Evolutionary conservation across 1,140 invertebrate species (phyloP).

Genomic region (Zeugodacus cucurbitae): DNA sequence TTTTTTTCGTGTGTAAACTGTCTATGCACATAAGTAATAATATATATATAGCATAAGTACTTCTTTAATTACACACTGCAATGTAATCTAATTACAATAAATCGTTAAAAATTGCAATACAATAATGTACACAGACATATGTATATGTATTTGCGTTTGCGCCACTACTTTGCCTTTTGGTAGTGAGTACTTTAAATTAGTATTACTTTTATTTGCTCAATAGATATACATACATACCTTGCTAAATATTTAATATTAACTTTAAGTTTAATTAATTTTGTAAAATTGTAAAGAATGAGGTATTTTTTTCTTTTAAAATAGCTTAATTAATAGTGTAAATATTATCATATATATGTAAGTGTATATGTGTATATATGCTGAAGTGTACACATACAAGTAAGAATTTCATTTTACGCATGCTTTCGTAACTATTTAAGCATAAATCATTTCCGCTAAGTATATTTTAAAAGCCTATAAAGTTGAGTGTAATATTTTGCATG

Average conservation of each 20-base stretch:
- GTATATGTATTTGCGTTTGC: background rate
- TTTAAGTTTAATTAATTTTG: slow-evolving; percentile 25
- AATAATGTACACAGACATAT: background rate
- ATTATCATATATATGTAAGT: slow-evolving; percentile 22
- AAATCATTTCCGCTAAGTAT: background rate
- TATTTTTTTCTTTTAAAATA: slow-evolving; percentile 39
- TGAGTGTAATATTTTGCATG: background rate
- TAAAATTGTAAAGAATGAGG: slow-evolving; percentile 41
- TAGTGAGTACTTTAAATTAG: slow-evolving; percentile 8
- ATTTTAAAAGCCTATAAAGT: background rate
- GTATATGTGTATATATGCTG: slow-evolving; percentile 31
- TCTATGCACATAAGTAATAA: background rate
- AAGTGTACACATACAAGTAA: background rate
- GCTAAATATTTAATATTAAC: background rate
- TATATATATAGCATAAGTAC: background rate
- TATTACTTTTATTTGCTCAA: background rate
- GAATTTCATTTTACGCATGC: background rate
- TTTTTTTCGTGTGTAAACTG: background rate
- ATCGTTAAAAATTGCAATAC: background rate
- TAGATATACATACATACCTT: background rate
- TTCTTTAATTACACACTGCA: background rate
- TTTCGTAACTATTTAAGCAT: background rate
- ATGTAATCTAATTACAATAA: background rate
- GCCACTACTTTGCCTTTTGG: background rate
- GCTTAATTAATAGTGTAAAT: slow-evolving; percentile 45